Base-by-base conservation (phyloP, 2,797 vertebrate species). In the Heteromormyrus szaboi region DNA sequence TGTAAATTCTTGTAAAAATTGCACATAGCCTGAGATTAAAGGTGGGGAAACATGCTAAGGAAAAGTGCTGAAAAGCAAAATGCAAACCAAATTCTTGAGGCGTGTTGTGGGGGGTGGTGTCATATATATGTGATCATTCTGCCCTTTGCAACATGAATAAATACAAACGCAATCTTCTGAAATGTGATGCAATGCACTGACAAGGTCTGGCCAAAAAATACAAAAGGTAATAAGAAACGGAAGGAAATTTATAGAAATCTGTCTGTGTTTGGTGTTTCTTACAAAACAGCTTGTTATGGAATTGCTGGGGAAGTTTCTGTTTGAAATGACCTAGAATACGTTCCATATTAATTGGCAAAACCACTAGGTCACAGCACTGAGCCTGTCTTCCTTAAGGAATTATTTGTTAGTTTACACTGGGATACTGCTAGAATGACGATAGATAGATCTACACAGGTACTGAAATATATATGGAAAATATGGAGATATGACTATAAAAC, bases 151-250 rank as follows among this genome's bases (percentile, higher is more conserved):
- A 33, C 19, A 86, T 8, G 68, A 85, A 89, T 68, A 68, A 76
- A 87, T 17, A 51, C 65, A 44, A 85, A 86, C 12, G 56, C 83
- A 89, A 86, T 86, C 84, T 17, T 72, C 17, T 25, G 54, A 86
- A 89, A 89, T 68, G 48, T 53, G 59, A 89, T 51, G 51, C 9
- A 41, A 54, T 25, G 9, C 11, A 88, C 19, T 54, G 65, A 54
- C 72, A 6, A 72, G 25, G 14, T 53, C 62, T 88, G 12, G 25
- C 62, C 48, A 50, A n/a, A 48, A 29, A 44, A 59, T 41, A 88
- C 54, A 46, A 76, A 83, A 29, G 9, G 14, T 51, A 88, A 50
- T 29, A 25, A 88, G 51, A 53, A 56, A 54, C 6, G 29, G 84
- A 22, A 79, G 33, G 17, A 25, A 72, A 88, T 50, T 19, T 53